Evolutionary conservation across 2,888 invertebrate genomes (phyloP).

Genomic region (Tipula unca): DNA sequence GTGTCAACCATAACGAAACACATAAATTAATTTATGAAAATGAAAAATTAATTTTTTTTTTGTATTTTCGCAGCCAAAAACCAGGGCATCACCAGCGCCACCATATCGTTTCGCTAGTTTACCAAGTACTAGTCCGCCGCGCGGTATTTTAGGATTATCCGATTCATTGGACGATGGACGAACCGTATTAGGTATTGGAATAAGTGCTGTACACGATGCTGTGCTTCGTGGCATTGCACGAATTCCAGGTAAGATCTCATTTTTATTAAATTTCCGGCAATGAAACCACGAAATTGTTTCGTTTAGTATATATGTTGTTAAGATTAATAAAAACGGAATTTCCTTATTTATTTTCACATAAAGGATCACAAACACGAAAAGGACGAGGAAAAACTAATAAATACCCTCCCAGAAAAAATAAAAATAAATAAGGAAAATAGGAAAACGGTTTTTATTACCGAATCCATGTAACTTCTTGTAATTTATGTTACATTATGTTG

Average conservation of each 20-base stretch:
- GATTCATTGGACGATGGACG: slow-evolving; percentile 37
- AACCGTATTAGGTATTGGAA: slow-evolving; percentile 41
- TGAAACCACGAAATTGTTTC: neutral
- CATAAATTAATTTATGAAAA: neutral
- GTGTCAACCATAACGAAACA: neutral
- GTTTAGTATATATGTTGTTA: neutral
- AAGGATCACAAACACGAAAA: neutral
- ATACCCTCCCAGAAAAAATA: neutral
- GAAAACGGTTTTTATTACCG: slow-evolving; percentile 14
- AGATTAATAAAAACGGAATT: slow-evolving; percentile 1
- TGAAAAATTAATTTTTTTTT: no score
- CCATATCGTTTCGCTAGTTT: slow-evolving; percentile 42
- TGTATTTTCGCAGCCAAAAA: slow-evolving; percentile 43
- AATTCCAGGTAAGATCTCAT: slow-evolving; percentile 33
- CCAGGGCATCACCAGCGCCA: slow-evolving; percentile 33
- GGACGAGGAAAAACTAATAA: neutral
- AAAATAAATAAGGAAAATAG: neutral
- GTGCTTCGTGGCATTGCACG: slow-evolving; percentile 39
- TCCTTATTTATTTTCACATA: slow-evolving; percentile 8
- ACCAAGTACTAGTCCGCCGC: slow-evolving; percentile 37
- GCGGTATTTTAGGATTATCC: slow-evolving; percentile 23
- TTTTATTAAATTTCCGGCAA: slow-evolving; percentile 9
- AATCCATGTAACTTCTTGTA: neutral
- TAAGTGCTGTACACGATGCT: slow-evolving; percentile 42
- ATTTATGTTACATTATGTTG: neutral